phyloP scores from a whole-genome alignment of 2,797 vertebrate species.

The Capromys pilorides region DNA sequence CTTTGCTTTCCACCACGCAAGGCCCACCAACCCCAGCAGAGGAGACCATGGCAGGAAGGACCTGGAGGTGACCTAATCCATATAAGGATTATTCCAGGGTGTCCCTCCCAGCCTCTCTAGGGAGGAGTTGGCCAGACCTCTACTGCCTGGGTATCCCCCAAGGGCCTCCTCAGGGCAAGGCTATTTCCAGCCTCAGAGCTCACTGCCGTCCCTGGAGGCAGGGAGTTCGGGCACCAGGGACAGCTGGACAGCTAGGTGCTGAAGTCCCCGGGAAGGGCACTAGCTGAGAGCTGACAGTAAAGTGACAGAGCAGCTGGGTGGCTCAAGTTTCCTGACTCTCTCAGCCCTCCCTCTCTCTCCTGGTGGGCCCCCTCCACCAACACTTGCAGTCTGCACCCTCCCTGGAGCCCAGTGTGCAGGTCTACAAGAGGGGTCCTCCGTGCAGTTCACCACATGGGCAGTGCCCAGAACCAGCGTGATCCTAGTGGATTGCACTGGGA shows the following conservation, averaged over 20 bases:
- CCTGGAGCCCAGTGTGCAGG: not conserved
- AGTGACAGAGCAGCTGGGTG: not conserved
- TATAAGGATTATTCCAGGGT: not conserved
- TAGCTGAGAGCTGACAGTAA: not conserved
- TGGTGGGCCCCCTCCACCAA: not conserved
- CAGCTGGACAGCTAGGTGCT: not conserved
- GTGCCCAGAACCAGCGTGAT: fast-evolving
- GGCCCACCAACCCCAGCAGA: not conserved
- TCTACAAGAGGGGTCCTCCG: not conserved
- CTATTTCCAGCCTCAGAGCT: slow-evolving; percentile 30
- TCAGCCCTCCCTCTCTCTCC: not conserved
- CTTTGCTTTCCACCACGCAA: not conserved
- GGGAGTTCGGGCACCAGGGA: not conserved
- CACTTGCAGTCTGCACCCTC: not conserved
- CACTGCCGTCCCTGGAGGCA: not conserved
- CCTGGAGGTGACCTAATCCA: not conserved
- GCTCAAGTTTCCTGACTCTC: not conserved
- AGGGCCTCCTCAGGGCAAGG: not conserved
- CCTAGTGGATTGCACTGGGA: not conserved
- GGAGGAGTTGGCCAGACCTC: not conserved
- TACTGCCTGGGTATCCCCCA: not conserved
- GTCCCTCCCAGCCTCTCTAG: not conserved
- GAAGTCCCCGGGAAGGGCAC: not conserved
- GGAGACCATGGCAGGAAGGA: not conserved
- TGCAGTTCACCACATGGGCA: fast-evolving